These are phyloP conservation scores for Platycercus adscitus DNA, from an alignment of 2,113 vertebrate genomes.

Conservation along the genomic window DNA sequence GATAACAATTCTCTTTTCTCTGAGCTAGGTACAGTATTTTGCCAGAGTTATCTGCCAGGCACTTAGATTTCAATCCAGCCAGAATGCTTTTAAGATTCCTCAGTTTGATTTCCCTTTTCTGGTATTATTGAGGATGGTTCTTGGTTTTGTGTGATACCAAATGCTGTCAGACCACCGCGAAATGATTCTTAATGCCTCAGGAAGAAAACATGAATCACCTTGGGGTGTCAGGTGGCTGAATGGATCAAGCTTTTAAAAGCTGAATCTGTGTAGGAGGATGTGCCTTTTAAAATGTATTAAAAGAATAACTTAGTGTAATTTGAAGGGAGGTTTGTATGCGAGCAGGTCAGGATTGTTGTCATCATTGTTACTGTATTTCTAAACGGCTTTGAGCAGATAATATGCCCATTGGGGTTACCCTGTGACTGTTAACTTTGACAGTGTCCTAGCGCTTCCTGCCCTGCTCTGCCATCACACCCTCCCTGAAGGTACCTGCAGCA, in stretches of 20 bases:
- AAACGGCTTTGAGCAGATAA: neutral
- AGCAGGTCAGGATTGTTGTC: neutral
- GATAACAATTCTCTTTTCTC: neutral
- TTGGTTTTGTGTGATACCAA: neutral
- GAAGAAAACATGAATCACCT: neutral
- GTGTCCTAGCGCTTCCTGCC: neutral
- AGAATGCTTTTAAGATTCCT: neutral
- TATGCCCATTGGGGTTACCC: neutral
- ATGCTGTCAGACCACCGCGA: neutral
- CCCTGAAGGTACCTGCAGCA: neutral
- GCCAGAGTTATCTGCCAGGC: neutral
- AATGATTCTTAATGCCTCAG: neutral
- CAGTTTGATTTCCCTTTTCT: neutral
- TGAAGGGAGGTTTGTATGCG: neutral
- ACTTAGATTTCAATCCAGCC: neutral
- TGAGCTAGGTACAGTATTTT: neutral
- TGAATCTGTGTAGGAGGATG: neutral
- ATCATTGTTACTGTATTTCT: neutral
- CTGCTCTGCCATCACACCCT: neutral
- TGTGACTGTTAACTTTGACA: neutral
- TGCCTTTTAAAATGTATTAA: neutral
- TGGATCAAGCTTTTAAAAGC: neutral
- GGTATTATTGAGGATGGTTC: neutral
- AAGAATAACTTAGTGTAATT: neutral
- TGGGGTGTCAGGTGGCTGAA: neutral